These are phyloP conservation scores for Forficula auricularia DNA, from an alignment of 1,140 invertebrate species.

Conservation along the genomic window DNA sequence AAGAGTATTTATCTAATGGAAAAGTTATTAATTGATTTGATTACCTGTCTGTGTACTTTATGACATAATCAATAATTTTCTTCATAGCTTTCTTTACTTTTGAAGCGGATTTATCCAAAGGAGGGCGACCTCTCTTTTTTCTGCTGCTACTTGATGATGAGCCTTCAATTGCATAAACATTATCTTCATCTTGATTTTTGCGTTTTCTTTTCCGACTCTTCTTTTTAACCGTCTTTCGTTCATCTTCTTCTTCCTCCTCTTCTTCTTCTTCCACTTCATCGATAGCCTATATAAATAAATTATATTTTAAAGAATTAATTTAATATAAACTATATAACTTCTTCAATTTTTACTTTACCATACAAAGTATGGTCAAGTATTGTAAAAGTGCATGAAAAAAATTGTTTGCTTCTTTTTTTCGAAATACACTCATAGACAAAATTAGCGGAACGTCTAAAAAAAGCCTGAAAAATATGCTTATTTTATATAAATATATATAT, in stretches of 20 bases:
- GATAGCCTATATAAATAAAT: slow-evolving; percentile 16
- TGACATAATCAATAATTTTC: slow-evolving; percentile 33
- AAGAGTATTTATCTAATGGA: no score
- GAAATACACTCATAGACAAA: no score
- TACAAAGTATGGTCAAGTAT: no score
- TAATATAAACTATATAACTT: no score
- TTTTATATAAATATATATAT: no score
- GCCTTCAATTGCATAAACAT: neutral
- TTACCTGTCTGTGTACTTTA: slow-evolving; percentile 35
- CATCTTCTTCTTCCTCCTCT: slow-evolving; percentile 11
- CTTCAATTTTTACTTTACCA: no score
- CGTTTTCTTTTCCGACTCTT: slow-evolving; percentile 14
- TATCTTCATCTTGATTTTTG: slow-evolving; percentile 14
- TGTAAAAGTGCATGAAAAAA: no score
- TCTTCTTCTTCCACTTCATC: slow-evolving; percentile 19
- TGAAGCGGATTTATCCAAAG: slow-evolving; percentile 2
- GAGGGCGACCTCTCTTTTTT: slow-evolving; percentile 8
- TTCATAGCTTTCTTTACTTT: slow-evolving; percentile 28
- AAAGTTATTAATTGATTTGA: no score
- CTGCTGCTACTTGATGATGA: neutral
- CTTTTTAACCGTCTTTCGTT: slow-evolving; percentile 8
- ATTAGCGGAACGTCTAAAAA: no score
- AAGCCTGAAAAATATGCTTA: no score
- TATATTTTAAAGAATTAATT: no score
- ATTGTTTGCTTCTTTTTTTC: no score